Percentiles rank a stretch among this genome's conserved stretches.
These are phyloP conservation scores for Cosmia pyralina DNA, from an alignment of 2,888 invertebrate species.

Conservation along the genomic window DNA sequence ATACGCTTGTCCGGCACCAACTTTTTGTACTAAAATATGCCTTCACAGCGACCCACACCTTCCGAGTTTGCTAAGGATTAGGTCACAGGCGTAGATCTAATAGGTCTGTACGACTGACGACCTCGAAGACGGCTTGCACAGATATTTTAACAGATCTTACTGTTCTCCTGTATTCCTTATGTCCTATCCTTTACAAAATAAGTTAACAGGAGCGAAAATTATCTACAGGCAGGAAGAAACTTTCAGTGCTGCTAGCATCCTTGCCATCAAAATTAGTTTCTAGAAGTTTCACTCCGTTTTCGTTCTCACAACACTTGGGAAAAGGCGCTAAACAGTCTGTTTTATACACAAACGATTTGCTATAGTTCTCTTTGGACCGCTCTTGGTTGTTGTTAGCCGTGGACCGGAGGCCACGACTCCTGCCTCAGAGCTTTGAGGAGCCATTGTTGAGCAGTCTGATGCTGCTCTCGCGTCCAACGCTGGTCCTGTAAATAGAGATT, in stretches of 20 bases:
- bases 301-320: constrained; percentile 85
- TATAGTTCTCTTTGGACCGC: constrained; percentile 81
- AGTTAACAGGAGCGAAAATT: constrained; percentile 64
- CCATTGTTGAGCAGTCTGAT: constrained; percentile 85
- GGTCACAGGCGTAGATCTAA: not conserved
- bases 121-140: not conserved
- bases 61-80: not conserved
- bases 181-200: constrained; percentile 10
- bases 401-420: constrained; percentile 74
- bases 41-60: not conserved
- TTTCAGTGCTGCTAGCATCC: constrained; percentile 79
- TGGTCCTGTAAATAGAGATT: constrained; percentile 74
- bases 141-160: not conserved
- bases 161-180: not conserved
- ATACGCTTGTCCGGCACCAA: not conserved
- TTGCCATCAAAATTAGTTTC: constrained; percentile 72
- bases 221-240: constrained; percentile 78
- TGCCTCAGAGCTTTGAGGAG: constrained; percentile 86
- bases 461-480: constrained; percentile 86
- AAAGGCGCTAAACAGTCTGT: constrained; percentile 80
- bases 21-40: not conserved
- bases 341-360: constrained; percentile 76
- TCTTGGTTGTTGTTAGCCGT: constrained; percentile 81
- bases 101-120: not conserved
- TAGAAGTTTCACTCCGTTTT: constrained; percentile 73